Evolutionary conservation across 2,797 vertebrate species (phyloP).

Genomic region (Sphaeramia orbicularis): DNA sequence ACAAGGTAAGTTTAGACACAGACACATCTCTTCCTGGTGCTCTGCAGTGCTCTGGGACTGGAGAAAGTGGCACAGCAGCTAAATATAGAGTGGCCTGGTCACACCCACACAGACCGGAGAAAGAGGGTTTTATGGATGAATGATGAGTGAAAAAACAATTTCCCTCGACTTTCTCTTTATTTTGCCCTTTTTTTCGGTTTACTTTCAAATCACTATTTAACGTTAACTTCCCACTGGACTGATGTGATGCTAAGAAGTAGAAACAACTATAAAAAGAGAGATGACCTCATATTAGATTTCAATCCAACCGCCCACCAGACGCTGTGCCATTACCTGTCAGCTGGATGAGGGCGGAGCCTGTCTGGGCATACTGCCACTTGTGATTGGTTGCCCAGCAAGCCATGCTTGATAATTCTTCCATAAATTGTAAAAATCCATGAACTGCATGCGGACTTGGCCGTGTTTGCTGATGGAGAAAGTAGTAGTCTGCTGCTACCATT

Average conservation of each 20-base stretch:
- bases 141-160: slow-evolving; percentile 19
- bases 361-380: slow-evolving; percentile 73
- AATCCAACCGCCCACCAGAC: neutral
- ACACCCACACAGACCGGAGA: slow-evolving; percentile 30
- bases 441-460: slow-evolving; percentile 32
- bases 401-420: slow-evolving; percentile 59
- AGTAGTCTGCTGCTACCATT: slow-evolving; percentile 30
- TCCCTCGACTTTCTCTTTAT: neutral
- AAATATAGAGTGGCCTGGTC: slow-evolving; percentile 75
- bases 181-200: neutral
- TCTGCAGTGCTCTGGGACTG: slow-evolving; percentile 56
- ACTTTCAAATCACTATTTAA: neutral
- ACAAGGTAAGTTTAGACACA: slow-evolving; percentile 39
- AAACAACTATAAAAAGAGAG: neutral
- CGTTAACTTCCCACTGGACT: neutral
- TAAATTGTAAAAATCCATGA: slow-evolving; percentile 45
- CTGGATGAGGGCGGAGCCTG: slow-evolving; percentile 69
- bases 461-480: slow-evolving; percentile 30
- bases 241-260: neutral
- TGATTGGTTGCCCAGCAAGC: slow-evolving; percentile 72
- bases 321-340: slow-evolving; percentile 76
- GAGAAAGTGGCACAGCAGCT: slow-evolving; percentile 76
- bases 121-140: slow-evolving; percentile 37
- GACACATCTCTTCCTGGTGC: slow-evolving; percentile 45
- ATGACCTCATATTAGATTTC: slow-evolving; percentile 12